Conservation (phyloP, 2,797 vertebrate genomes). For the Hyperoplus lanceolatus region DNA sequence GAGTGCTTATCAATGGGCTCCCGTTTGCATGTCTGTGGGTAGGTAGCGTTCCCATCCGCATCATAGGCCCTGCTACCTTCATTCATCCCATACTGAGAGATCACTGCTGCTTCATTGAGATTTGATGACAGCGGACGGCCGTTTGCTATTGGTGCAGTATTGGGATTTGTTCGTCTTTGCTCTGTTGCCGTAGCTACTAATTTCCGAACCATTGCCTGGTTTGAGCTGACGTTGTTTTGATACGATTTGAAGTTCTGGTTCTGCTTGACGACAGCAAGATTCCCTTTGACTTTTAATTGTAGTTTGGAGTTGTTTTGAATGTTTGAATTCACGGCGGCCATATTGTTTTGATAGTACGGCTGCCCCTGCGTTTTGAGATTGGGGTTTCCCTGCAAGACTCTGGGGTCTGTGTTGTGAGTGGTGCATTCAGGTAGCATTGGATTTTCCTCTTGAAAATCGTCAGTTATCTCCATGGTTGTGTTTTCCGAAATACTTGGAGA, state of each 20-base stretch:
- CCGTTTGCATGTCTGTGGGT: constrained; percentile 79
- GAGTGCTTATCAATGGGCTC: constrained; percentile 44
- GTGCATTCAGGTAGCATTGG: constrained; percentile 86
- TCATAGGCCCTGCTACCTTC: constrained; percentile 71
- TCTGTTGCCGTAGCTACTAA: constrained; percentile 65
- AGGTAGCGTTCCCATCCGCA: constrained; percentile 68
- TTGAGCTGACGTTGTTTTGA: constrained; percentile 76
- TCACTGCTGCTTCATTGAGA: constrained; percentile 70
- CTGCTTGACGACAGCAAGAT: constrained; percentile 86
- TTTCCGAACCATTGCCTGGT: constrained; percentile 83
- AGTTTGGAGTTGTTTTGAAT: constrained; percentile 50
- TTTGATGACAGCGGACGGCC: constrained; percentile 72
- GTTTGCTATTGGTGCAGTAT: constrained; percentile 72
- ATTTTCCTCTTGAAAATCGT: constrained; percentile 72
- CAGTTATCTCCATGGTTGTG: constrained; percentile 80
- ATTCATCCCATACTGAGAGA: constrained; percentile 75
- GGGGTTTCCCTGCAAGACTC: constrained; percentile 71
- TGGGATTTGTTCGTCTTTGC: constrained; percentile 78
- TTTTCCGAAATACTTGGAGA: constrained; percentile 91
- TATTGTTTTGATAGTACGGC: constrained; percentile 75
- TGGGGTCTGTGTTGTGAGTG: constrained; percentile 68
- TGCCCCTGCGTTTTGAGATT: constrained; percentile 33
- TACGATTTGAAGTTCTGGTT: constrained; percentile 88
- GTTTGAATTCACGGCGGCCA: constrained; percentile 54
- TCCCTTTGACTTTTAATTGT: constrained; percentile 79